Base-by-base conservation (phyloP, 2,113 vertebrate genomes). In the Cavia aperea region DNA sequence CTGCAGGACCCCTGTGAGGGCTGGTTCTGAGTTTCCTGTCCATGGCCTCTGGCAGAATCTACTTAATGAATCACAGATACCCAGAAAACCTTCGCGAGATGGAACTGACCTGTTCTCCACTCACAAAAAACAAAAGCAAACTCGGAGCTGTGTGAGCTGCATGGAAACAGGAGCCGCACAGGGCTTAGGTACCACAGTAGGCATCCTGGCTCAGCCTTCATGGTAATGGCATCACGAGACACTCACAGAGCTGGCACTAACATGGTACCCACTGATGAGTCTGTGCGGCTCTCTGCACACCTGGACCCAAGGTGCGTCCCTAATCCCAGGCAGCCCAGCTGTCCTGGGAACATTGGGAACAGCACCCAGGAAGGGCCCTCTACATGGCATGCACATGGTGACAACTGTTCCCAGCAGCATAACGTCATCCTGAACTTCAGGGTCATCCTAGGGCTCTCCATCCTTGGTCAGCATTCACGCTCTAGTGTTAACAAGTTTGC, bases 81-180 rank as follows among this genome's bases (percentile, higher is more conserved):
- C 73, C 89, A 89, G 70, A 81, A 90, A 94, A 60, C 66, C 58
- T 75, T 87, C 33, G 19, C 65, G 54, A 77, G 49, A 79, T n/a
- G 31, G 46, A 92, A 73, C 86, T 62, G 81, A 77, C 73, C 56
- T 86, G 68, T 73, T 70, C 62, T 60, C 13, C 79, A 77, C 54
- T 68, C 46, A 66, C 78, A 29, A 1, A 78, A 88, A 58, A 54
- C 4, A 16, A 15, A 70, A 65, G 4, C 39, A 66, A 66, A 51
- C 56, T 89, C 58, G 70, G 87, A 88, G 62, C 14, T 73, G 33
- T 49, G 6, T 56, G 73, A 88, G 87, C 60, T 87, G 49, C 63
- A 43, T 11, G 0, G 60, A 73, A 90, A 43, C 18, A 18, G 63
- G 90, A n/a, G 91, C 70, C 68, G 7, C 56, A 24, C 39, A 62